phyloP scores from a whole-genome alignment of 1,140 invertebrate species.

The Pseudomyrmex sp. region DNA sequence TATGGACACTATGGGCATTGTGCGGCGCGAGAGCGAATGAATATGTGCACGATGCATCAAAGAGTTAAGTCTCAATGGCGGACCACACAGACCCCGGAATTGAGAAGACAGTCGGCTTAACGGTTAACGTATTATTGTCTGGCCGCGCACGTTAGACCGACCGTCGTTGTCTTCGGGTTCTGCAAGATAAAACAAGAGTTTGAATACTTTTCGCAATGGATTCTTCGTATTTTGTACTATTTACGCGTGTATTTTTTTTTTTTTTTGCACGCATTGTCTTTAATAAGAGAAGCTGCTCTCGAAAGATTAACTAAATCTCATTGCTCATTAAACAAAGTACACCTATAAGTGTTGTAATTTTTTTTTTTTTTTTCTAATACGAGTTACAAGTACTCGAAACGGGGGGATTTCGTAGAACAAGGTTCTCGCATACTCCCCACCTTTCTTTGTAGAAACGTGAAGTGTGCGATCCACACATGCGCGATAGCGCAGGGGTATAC shows the following conservation, averaged over 20 bases:
- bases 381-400: neutral
- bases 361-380: neutral
- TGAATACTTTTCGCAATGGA: neutral
- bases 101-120: constrained; percentile 78
- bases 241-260: neutral
- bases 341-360: neutral
- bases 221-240: neutral
- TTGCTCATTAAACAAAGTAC: neutral
- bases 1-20: constrained; percentile 78
- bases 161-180: constrained; percentile 65
- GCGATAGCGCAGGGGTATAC: too few relatives aligned
- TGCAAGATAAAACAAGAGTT: constrained; percentile 12
- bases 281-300: too few relatives aligned
- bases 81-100: constrained; percentile 78
- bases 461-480: constrained; percentile 24
- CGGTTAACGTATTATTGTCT: constrained; percentile 76
- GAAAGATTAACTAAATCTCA: neutral
- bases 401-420: neutral
- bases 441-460: neutral
- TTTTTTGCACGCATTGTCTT: neutral
- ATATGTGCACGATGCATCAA: constrained; percentile 79
- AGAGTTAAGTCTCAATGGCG: constrained; percentile 79
- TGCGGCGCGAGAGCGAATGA: constrained; percentile 76
- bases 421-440: neutral
- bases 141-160: constrained; percentile 66